Evolutionary conservation across 2,797 vertebrate species (phyloP).

Genomic region (Scolopax bukidnonensis): DNA sequence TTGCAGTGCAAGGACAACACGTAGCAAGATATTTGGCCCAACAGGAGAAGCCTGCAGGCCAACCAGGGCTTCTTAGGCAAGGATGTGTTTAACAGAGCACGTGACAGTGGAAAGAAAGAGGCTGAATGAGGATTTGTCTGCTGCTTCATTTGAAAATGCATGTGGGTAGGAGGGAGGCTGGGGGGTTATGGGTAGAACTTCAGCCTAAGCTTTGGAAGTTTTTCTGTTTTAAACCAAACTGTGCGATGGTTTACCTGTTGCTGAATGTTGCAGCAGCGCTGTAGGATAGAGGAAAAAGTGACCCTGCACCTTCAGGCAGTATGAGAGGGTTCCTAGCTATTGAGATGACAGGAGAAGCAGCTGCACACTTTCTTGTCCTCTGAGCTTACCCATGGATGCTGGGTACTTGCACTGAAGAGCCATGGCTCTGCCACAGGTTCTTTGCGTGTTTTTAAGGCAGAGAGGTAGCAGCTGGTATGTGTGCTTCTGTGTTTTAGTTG

Average conservation of each 20-base stretch:
- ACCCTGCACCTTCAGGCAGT: background rate
- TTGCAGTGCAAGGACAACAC: accelerated
- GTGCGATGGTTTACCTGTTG: background rate
- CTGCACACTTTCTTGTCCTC: background rate
- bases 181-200: background rate
- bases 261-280: background rate
- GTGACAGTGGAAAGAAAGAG: background rate
- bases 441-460: background rate
- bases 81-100: background rate
- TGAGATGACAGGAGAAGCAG: background rate
- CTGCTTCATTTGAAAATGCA: background rate
- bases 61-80: background rate
- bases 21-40: background rate
- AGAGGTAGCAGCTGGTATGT: background rate
- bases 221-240: background rate
- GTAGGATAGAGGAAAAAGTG: background rate
- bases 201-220: background rate
- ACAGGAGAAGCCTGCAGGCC: background rate
- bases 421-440: background rate
- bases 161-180: background rate
- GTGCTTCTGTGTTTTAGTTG: background rate
- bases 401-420: background rate
- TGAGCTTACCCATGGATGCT: background rate
- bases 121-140: background rate
- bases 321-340: background rate